Percentiles rank a stretch among this genome's conserved stretches.
Conservation (phyloP, 2,888 invertebrate species). For the Matsumyia berberina region DNA sequence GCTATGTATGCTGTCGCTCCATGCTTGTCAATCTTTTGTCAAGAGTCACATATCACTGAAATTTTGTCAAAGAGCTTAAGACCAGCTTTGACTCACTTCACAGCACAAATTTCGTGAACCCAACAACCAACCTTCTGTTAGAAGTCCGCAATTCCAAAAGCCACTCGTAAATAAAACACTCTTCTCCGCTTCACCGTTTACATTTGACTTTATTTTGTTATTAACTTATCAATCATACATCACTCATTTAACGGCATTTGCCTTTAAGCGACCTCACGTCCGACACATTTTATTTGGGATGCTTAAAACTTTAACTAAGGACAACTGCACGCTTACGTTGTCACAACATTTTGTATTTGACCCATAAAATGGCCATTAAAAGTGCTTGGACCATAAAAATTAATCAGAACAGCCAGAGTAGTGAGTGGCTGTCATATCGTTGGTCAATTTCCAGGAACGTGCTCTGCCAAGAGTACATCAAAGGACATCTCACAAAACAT, state of each 20-base stretch:
- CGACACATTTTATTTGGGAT: slow-evolving; percentile 38
- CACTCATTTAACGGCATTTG: slow-evolving; percentile 1
- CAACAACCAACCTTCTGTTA: too few species aligned
- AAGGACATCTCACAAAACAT: slow-evolving; percentile 15
- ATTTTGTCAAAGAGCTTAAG: too few species aligned
- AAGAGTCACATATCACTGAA: too few species aligned
- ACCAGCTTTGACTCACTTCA: too few species aligned
- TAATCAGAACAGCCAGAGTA: slow-evolving; percentile 45
- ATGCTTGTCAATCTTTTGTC: too few species aligned
- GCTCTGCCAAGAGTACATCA: slow-evolving; percentile 1
- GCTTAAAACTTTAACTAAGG: slow-evolving; percentile 36
- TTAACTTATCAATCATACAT: slow-evolving; percentile 26
- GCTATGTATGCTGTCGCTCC: too few species aligned
- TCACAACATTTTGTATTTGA: slow-evolving; percentile 39
- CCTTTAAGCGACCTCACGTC: slow-evolving; percentile 11
- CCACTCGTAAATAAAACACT: slow-evolving; percentile 3
- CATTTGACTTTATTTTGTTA: slow-evolving; percentile 6
- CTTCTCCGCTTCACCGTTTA: background rate
- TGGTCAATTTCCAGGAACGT: slow-evolving; percentile 40
- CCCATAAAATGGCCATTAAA: slow-evolving; percentile 68
- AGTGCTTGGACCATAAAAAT: slow-evolving; percentile 53
- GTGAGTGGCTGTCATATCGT: slow-evolving; percentile 21
- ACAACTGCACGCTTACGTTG: slow-evolving; percentile 40
- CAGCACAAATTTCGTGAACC: too few species aligned
- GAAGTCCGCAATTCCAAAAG: background rate